Percentiles rank a stretch among this genome's conserved stretches.
Evolutionary conservation across 1,140 invertebrate species (phyloP).

Genomic region (Caerostris darwini): DNA sequence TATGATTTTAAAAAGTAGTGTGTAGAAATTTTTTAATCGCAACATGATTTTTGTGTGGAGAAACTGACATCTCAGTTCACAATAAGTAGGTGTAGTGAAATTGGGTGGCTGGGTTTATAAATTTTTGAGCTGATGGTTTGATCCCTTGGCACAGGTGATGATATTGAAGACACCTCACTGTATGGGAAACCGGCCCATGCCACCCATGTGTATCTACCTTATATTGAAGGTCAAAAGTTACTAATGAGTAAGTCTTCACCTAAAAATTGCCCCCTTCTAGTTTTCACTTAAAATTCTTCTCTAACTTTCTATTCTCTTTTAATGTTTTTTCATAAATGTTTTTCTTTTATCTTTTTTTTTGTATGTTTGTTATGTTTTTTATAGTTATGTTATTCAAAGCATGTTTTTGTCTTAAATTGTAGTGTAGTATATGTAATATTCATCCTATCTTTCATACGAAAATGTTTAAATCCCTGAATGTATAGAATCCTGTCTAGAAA

Average conservation of each 20-base stretch:
- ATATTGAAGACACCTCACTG: slow-evolving; percentile 85
- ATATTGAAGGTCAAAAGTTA: slow-evolving; percentile 89
- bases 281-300: slow-evolving; percentile 73
- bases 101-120: slow-evolving; percentile 72
- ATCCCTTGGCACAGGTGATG: slow-evolving; percentile 84
- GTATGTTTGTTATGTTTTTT: slow-evolving; percentile 44
- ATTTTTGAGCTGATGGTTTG: slow-evolving; percentile 76
- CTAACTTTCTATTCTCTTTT: slow-evolving; percentile 55
- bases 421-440: slow-evolving; percentile 4
- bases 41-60: background rate
- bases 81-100: background rate
- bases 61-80: background rate
- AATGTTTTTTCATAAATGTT: slow-evolving; percentile 46
- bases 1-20: background rate
- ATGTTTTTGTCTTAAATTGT: slow-evolving; percentile 26
- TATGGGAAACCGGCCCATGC: slow-evolving; percentile 86
- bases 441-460: slow-evolving; percentile 1
- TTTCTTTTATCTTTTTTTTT: slow-evolving; percentile 25
- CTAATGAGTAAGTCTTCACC: slow-evolving; percentile 88
- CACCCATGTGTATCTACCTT: slow-evolving; percentile 90
- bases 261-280: slow-evolving; percentile 77
- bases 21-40: background rate
- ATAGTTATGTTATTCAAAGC: slow-evolving; percentile 39
- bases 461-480: slow-evolving; percentile 48
- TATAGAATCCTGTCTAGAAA: slow-evolving; percentile 15